A percentile compares a stretch with the other conserved stretches of the same genome.
Conservation (phyloP, 2,797 vertebrate species). For the Macropus fuliginosus region DNA sequence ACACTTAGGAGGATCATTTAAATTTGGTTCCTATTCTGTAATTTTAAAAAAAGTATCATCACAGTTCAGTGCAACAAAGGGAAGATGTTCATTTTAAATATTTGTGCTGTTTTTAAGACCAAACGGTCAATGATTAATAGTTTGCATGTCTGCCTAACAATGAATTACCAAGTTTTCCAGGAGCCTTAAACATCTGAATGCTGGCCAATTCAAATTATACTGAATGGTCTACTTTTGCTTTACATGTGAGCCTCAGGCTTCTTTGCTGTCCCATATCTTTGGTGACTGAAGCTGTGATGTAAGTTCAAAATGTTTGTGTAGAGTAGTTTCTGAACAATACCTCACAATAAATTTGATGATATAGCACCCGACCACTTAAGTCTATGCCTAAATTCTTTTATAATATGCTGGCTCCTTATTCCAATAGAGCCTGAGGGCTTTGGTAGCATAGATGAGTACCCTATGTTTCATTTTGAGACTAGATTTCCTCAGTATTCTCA, state of each 20-base stretch:
- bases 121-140: background rate
- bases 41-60: constrained; percentile 36
- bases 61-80: background rate
- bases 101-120: background rate
- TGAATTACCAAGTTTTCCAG: background rate
- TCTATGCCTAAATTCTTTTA: background rate
- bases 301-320: constrained; percentile 37
- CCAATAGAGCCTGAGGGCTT: background rate
- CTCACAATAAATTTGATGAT: constrained; percentile 11
- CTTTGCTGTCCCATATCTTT: constrained; percentile 15
- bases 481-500: background rate
- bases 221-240: background rate
- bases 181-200: background rate
- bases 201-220: background rate
- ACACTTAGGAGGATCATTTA: background rate
- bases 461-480: background rate
- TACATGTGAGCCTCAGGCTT: background rate
- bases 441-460: background rate
- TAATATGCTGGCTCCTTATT: background rate
- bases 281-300: background rate
- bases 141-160: background rate
- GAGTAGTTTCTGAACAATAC: background rate
- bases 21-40: background rate
- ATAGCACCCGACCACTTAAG: background rate
- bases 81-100: background rate